Evolutionary conservation across 2,888 invertebrate species (phyloP), one percentile per base, ranked within the genome.

Genomic region (Scelioninae gen. 2): DNA sequence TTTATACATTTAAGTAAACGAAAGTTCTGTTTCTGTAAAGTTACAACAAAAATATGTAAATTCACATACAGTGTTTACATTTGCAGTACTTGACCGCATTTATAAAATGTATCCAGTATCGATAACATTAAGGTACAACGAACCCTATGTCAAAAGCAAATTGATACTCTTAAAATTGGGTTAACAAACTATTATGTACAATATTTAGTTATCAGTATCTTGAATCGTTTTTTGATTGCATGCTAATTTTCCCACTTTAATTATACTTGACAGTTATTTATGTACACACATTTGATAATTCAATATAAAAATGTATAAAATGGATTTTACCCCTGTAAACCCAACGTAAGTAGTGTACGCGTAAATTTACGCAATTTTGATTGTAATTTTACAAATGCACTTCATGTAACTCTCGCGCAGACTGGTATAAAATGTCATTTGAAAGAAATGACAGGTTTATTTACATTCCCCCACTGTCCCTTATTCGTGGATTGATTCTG

Each of bases 381-480:
- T 33, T n/a, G 33, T 33, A 33, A 33, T 33, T 41, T 16, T 41
- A 41, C 41, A 41, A 18, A 10, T 0, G 18, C 1, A 18, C 16
- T 2, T 2, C 18, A 25, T 45, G 45, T 22, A 22, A 7, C 11
- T 48, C 28, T 37, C 16, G 18, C 35, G 45, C 13, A n/a, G 6
- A 28, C 1, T 33, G 48, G 65, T 55, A 39, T 31, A 55, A 65
- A 65, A 39, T 28, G 52, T 16, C 31, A 31, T 15, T 19, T 16
- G 19, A 57, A 41, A 28, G 10, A 22, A 57, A 39, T 15, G 13
- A 46, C 35, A 28, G 28, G 11, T 41, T 58, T 72, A 65, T 72
- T 46, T 72, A 71, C 71, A 71, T 50, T 52, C 69, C 53, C 60
- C 6, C 63, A 70, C 67, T 64, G 67, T 74, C 74, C 46, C 50